Percentiles rank a stretch among this genome's conserved stretches.
These are phyloP conservation scores for Sakesphorus luctuosus DNA, from an alignment of 2,113 vertebrate genomes.

Conservation along the genomic window DNA sequence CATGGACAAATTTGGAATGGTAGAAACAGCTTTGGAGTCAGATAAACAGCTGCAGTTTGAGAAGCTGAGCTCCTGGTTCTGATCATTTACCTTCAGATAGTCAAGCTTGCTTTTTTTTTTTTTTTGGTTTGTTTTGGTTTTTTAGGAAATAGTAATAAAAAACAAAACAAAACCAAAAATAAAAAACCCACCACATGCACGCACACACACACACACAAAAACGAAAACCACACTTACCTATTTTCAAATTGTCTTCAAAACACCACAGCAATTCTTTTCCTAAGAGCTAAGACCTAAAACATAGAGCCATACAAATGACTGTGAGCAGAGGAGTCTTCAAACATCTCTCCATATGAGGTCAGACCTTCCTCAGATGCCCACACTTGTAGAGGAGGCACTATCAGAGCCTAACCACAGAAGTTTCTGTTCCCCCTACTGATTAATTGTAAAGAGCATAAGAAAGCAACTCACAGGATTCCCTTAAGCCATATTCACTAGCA, in stretches of 20 bases:
- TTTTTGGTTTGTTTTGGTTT: too few relatives aligned
- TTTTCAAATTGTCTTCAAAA: not conserved
- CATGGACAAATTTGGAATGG: not conserved
- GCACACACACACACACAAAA: too few relatives aligned
- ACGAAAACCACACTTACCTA: rapidly evolving
- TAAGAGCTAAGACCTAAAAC: not conserved
- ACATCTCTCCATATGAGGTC: rapidly evolving
- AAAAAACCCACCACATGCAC: too few relatives aligned
- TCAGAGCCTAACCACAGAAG: not conserved
- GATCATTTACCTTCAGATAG: not conserved
- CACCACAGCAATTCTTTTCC: not conserved
- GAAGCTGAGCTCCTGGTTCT: not conserved
- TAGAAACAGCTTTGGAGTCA: not conserved
- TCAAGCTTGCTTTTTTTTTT: not conserved
- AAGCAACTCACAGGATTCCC: not conserved
- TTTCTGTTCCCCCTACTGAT: not conserved
- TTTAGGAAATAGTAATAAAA: not conserved
- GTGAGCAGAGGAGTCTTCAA: not conserved
- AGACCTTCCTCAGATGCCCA: not conserved
- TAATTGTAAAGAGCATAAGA: not conserved
- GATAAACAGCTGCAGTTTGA: not conserved
- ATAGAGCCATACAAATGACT: not conserved
- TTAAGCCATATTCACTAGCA: not conserved
- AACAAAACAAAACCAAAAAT: not conserved
- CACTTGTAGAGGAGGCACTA: not conserved